Evolutionary conservation across 2,888 invertebrate species (phyloP), one percentile per base, ranked within the genome.

Genomic region (Euplagia quadripunctaria): DNA sequence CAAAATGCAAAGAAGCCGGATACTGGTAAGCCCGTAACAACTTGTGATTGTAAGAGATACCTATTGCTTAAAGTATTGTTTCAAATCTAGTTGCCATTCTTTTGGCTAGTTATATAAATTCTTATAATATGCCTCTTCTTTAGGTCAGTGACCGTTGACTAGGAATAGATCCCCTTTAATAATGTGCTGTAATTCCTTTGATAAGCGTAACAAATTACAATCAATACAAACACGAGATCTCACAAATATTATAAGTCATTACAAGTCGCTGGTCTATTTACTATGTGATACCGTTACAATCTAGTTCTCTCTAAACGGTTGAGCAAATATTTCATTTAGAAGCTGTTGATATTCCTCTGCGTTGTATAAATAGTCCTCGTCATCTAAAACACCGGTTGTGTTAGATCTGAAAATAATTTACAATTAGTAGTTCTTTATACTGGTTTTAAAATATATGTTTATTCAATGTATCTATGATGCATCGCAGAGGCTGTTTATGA

Each of bases 271-370:
- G 69, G 64, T 74, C 58, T 71, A 66, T 71, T 80, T 76, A 65
- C 61, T 71, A 46, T 63, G 68, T 58, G 64, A 74, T 70, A 70
- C 74, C 49, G 65, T 72, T 65, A 73, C 70, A 55, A 16, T 52
- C 86, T 93, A 94, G 86, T 93, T 93, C 81, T 94, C 93, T 92
- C 94, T 94, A 88, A 92, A 92, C 12, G 94, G 94, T 92, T 95
- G 95, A 94, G 95, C 95, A 94, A 96, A 94, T 89, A 96, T 94
- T 90, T 95, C 95, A 84, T 94, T 94, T 49, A 96, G 84, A 73
- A 95, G 84, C 82, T 94, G 93, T 88, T 95, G 94, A 77, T 96
- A 96, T 84, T 95, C 96, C 72, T 95, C 94, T 0, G 93, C 90
- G 72, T 94, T 94, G 84, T 95, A 94, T 46, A 95, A 85, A 81